Base-by-base conservation (phyloP, 1,140 invertebrate species). In the Helicoverpa armigera region DNA sequence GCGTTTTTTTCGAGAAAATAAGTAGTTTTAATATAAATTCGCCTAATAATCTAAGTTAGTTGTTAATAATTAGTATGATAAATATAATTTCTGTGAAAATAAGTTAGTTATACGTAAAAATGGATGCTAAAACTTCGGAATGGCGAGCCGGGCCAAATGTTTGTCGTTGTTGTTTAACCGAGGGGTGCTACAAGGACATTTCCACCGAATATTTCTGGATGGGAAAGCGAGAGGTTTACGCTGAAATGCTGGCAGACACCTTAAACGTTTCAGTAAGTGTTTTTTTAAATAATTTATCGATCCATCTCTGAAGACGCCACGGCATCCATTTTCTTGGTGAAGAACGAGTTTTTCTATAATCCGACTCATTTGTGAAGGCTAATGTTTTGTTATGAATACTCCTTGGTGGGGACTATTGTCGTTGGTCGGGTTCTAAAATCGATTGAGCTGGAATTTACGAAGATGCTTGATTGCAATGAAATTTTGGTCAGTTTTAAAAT, bases 201-300 rank as follows among this genome's bases (percentile, higher is more conserved):
- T 92, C 92, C 16, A 94, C 92, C 58, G 92, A 94, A 90, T 94
- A 94, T 88, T 94, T 94, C 80, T 94, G 93, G 93, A 94, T 94
- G 93, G 93, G 93, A 48, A 93, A 93, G 82, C 83, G 91, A 60
- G 93, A 94, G 88, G 92, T 94, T 23, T 94, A 94, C 73, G 86
- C 87, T 12, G 93, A 94, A 83, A 94, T 94, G 93, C 84, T 94
- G 10, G 83, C 84, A 11, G 89, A 93, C 2, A 90, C 91, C 2
- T 88, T 94, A 29, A 89, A 88, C 80, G 80, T 94, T 35, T 85
- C 78, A 60, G 93, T 94, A 85, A 90, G 90, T 83, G 53, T n/a
- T 31, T 56, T 51, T 60, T 61, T 50, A 13, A 43, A 63, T 31
- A 14, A 53, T 48, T 65, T 67, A 72, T 74, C 51, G 61, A 23